These are phyloP conservation scores for Verasper variegatus DNA, from an alignment of 2,113 vertebrate genomes.

Conservation along the genomic window DNA sequence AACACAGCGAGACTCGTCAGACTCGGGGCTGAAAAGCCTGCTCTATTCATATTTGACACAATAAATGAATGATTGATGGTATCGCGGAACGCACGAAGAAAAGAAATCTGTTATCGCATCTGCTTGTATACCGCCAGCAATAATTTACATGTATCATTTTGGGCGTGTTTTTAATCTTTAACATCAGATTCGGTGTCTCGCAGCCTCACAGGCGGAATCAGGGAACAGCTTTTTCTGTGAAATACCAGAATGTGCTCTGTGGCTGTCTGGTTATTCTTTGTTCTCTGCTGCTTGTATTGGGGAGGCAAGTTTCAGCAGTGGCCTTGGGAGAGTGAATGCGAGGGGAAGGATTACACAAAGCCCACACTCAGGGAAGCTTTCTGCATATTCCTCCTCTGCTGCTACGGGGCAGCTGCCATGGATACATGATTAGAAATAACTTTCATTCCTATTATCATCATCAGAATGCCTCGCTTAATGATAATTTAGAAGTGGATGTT, in stretches of 20 bases:
- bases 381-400: conserved; percentile 23
- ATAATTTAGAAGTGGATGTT: conserved; percentile 33
- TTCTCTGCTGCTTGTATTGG: conserved; percentile 28
- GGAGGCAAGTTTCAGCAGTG: conserved; percentile 30
- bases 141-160: conserved; percentile 28
- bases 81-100: conserved; percentile 7
- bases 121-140: conserved; percentile 3
- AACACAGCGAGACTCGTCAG: conserved; percentile 7
- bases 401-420: conserved; percentile 18
- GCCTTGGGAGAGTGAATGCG: conserved; percentile 46
- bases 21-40: conserved; percentile 13
- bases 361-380: conserved; percentile 37
- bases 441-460: neutral
- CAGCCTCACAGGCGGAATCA: neutral
- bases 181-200: conserved; percentile 9
- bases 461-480: conserved; percentile 52
- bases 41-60: conserved; percentile 14
- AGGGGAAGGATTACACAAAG: conserved; percentile 54
- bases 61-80: conserved; percentile 42
- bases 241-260: conserved; percentile 19
- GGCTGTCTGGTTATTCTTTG: conserved; percentile 14
- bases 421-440: conserved; percentile 35
- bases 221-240: neutral
- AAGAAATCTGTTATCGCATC: conserved; percentile 7
- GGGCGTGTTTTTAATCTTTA: conserved; percentile 28